Conservation (phyloP, 2,113 vertebrate species). For the Falco punctatus region DNA sequence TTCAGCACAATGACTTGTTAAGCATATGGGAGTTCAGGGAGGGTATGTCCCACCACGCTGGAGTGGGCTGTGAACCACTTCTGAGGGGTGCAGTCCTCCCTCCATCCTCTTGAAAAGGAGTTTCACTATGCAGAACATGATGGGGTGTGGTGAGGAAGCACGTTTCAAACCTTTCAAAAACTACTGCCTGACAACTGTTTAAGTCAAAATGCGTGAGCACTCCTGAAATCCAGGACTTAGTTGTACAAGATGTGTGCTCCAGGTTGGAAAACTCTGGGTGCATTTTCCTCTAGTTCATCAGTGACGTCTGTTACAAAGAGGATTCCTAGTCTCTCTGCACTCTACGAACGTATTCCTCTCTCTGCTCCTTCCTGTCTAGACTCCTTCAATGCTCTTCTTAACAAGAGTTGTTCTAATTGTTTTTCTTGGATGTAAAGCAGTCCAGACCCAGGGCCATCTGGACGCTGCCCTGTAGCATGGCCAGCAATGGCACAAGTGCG, state of each 20-base stretch:
- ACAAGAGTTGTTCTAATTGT: neutral
- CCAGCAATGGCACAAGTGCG: neutral
- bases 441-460: neutral
- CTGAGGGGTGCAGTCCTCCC: neutral
- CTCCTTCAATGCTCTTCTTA: neutral
- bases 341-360: neutral
- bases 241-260: neutral
- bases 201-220: neutral
- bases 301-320: neutral
- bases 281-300: neutral
- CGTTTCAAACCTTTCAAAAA: neutral
- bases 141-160: rapidly evolving
- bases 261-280: neutral
- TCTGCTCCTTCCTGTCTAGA: neutral
- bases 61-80: neutral
- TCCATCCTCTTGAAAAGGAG: neutral
- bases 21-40: neutral
- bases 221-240: neutral
- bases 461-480: neutral
- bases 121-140: neutral
- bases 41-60: neutral
- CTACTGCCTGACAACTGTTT: neutral
- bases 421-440: neutral
- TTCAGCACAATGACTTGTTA: neutral
- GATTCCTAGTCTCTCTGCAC: neutral